Evolutionary conservation across 2,797 vertebrate species (phyloP), one percentile per base, ranked within the genome.

Genomic region (Antrozous pallidus): DNA sequence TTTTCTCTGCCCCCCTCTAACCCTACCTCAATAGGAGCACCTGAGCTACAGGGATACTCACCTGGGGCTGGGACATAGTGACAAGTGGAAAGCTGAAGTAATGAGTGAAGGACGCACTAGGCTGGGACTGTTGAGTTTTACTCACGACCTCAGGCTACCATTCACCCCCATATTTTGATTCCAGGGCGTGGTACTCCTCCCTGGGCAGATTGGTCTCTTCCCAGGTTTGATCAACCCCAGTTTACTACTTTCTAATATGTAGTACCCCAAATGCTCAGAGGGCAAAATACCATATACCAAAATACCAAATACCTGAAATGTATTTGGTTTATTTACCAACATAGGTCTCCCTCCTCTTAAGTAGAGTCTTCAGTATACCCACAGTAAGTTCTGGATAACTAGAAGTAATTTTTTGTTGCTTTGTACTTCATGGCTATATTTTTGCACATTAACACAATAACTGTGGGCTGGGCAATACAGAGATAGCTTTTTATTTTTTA

Each of bases 61-160:
- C 51, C 6, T 6, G 61, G 31, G 40, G 5, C 56, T 67, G 65
- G 49, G 40, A 45, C 36, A 26, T 26, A 33, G 20, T 17, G 70
- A 36, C 2, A 26, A 51, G 38, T 12, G 33, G 51, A 71, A 67
- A 38, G 33, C 51, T 45, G 45, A 40, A 38, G 47, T 20, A 28
- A 9, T 22, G 24, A 24, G 20, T 22, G 40, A 33, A 28, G 8
- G 4, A 18, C 13, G 5, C 4, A 0, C 4, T 6, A 11, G 26
- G 3, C 24, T 20, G n/a, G 31, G 8, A 61, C 47, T 36, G 17
- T 49, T 20, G 2, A 49, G 24, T 45, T 78, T 33, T 42, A 5
- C n/a, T 75, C 45, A 14, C 20, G 51, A 73, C 56, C 42, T 78
- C 22, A 38, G 49, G 5, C 31, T 38, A 31, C 54, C 24, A 20